Conservation (phyloP, 1,140 invertebrate genomes). For the Trachelipus rathkii region DNA sequence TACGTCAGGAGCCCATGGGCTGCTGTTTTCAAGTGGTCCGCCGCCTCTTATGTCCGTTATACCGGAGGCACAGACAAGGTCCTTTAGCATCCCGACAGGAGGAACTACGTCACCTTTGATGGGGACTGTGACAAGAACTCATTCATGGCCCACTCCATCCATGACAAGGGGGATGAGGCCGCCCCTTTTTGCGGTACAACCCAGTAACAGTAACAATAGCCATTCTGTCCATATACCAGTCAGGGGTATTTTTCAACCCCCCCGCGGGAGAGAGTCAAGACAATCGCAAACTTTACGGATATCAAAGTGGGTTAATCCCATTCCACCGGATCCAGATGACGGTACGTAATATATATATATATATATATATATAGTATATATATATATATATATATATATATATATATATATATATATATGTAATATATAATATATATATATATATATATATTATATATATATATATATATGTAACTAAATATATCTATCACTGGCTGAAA, state of each 20-base stretch:
- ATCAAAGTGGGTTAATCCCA: not conserved
- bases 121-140: not conserved
- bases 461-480: too few relatives aligned
- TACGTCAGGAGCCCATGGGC: not conserved
- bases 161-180: not conserved
- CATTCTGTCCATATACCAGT: not conserved
- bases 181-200: not conserved
- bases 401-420: too few relatives aligned
- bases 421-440: too few relatives aligned
- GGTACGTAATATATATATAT: not conserved
- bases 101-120: not conserved
- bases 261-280: not conserved
- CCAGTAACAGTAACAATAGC: too few relatives aligned
- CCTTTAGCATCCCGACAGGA: not conserved
- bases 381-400: too few relatives aligned
- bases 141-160: not conserved
- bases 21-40: not conserved
- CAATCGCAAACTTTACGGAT: constrained; percentile 1
- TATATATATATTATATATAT: too few relatives aligned
- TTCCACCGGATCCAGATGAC: not conserved
- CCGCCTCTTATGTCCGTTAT: not conserved
- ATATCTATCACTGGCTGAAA: too few relatives aligned
- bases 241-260: not conserved
- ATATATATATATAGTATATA: too few relatives aligned
- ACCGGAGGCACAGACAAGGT: not conserved